Conservation (phyloP, 1,140 invertebrate genomes). For the Drosophila novamexicana region DNA sequence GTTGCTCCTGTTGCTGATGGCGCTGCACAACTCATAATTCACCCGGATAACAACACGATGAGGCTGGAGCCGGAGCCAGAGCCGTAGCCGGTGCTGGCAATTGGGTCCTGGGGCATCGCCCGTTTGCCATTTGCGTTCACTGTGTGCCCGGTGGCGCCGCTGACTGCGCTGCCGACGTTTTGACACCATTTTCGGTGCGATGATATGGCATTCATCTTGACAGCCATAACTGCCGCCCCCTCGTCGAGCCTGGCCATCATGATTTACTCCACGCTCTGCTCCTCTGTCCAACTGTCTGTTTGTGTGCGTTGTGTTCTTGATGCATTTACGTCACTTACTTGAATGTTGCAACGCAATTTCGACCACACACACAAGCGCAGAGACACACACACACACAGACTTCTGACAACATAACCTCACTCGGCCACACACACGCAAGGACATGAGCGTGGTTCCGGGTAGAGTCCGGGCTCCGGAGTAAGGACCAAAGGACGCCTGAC, state of each 20-base stretch:
- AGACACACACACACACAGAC: conserved; percentile 25
- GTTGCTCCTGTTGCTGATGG: conserved; percentile 39
- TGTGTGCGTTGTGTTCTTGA: conserved; percentile 62
- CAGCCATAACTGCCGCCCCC: conserved; percentile 76
- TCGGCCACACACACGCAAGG: conserved; percentile 47
- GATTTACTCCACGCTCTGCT: conserved; percentile 52
- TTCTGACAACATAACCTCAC: conserved; percentile 56
- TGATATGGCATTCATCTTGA: conserved; percentile 84
- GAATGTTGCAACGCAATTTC: conserved; percentile 81
- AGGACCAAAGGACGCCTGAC: conserved; percentile 37
- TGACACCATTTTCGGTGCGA: conserved; percentile 83
- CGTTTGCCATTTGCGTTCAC: conserved; percentile 56
- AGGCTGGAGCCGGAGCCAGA: conserved; percentile 19
- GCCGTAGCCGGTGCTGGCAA: conserved; percentile 7
- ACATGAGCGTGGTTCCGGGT: conserved; percentile 21
- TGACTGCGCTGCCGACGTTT: conserved; percentile 69
- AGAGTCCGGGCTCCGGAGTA: conserved; percentile 1
- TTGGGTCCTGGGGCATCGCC: conserved; percentile 1
- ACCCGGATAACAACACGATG: conserved; percentile 66
- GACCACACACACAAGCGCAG: conserved; percentile 36
- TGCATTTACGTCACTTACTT: conserved; percentile 82
- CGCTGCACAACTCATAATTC: conserved; percentile 72
- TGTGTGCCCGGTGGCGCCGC: conserved; percentile 48
- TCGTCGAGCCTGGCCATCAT: conserved; percentile 24
- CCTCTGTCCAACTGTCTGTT: conserved; percentile 8